phyloP scores from a whole-genome alignment of 1,140 invertebrate species.

The Drosophila paulistorum region DNA sequence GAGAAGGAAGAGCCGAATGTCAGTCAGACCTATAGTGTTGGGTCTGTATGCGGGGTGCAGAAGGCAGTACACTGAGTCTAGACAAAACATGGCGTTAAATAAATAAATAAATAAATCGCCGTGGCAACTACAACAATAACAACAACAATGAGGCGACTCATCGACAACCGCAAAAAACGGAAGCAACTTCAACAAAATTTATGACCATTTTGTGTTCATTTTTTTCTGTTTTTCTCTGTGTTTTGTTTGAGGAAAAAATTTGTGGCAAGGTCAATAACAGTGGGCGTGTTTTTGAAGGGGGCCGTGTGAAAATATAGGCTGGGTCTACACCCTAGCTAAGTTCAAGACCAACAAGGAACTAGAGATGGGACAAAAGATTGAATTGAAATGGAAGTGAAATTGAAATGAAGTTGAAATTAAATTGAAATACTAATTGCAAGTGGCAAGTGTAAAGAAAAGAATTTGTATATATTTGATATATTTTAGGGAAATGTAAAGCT shows the following conservation, averaged over 20 bases:
- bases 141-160: slow-evolving; percentile 41
- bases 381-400: not conserved
- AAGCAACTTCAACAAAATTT: slow-evolving; percentile 60
- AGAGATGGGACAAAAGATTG: not conserved
- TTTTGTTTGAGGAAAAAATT: slow-evolving; percentile 49
- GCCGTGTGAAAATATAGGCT: slow-evolving; percentile 46
- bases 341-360: not conserved
- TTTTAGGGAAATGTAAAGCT: too few species aligned
- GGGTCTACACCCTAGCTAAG: not conserved
- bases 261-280: slow-evolving; percentile 69
- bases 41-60: not conserved
- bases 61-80: slow-evolving; percentile 45
- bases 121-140: slow-evolving; percentile 28
- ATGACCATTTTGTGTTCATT: slow-evolving; percentile 49
- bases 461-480: not conserved
- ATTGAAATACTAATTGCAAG: not conserved
- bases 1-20: slow-evolving; percentile 19
- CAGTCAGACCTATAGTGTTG: slow-evolving; percentile 40
- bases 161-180: slow-evolving; percentile 66
- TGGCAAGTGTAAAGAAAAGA: not conserved
- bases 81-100: slow-evolving; percentile 80
- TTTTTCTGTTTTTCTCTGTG: slow-evolving; percentile 13
- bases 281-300: slow-evolving; percentile 27
- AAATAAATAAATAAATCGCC: slow-evolving; percentile 69
- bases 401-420: not conserved